These are phyloP conservation scores for Branchipolynoe longqiensis DNA, from an alignment of 2,888 invertebrate genomes.

Conservation along the genomic window DNA sequence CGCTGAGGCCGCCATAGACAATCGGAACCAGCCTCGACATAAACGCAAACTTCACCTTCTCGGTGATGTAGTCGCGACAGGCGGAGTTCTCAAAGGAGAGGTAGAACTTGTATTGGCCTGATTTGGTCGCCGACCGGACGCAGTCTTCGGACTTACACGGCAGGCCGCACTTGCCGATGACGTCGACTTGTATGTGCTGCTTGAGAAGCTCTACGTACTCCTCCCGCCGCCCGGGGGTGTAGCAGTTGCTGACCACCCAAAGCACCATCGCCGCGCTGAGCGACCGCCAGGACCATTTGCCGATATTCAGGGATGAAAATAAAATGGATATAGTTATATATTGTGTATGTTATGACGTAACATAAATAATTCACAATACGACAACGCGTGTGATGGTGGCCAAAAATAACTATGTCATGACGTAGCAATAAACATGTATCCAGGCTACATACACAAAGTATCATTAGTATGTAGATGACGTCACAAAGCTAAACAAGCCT, in stretches of 20 bases:
- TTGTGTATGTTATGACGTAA: no score
- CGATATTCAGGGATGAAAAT: no score
- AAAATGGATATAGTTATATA: no score
- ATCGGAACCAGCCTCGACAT: slow-evolving; percentile 13
- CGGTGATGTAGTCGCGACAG: slow-evolving; percentile 19
- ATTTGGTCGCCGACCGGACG: no score
- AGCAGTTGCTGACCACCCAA: slow-evolving; percentile 3
- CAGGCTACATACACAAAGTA: no score
- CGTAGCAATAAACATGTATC: no score
- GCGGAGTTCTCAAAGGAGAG: slow-evolving; percentile 34
- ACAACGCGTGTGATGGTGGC: no score
- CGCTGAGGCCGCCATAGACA: not conserved
- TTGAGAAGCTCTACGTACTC: not conserved
- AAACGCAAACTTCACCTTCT: not conserved
- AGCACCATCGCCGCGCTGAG: not conserved
- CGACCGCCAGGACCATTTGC: not conserved
- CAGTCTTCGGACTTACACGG: no score
- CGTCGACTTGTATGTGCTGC: not conserved
- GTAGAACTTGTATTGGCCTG: slow-evolving; percentile 46
- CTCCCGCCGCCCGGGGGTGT: not conserved
- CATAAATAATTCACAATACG: no score
- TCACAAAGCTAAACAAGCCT: no score
- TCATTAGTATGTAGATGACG: no score
- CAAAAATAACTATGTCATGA: no score
- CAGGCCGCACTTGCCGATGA: not conserved